A percentile compares a stretch with the other conserved stretches of the same genome.
These are phyloP conservation scores for Acromyrmex charruanus DNA, from an alignment of 1,140 invertebrate species.

Conservation along the genomic window DNA sequence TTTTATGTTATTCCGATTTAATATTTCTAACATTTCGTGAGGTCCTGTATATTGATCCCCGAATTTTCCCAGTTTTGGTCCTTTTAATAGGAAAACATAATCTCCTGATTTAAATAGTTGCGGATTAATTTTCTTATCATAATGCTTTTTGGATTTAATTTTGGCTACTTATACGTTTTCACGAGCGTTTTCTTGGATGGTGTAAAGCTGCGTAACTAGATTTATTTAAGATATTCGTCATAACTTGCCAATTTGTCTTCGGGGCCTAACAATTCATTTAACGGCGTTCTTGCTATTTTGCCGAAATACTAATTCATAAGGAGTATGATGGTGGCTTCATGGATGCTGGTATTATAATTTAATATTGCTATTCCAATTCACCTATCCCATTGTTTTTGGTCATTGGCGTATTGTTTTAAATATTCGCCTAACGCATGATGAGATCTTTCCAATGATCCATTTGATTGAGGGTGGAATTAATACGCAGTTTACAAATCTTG, in stretches of 20 bases:
- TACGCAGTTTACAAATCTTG: not conserved
- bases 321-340: not conserved
- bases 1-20: constrained; percentile 47
- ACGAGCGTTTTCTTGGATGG: not conserved
- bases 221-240: not conserved
- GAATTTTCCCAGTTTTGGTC: constrained; percentile 31
- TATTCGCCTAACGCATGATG: not conserved
- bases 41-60: constrained; percentile 30
- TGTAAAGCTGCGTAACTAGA: not conserved
- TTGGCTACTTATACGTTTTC: not conserved
- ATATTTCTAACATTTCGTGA: constrained; percentile 35
- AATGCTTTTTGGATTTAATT: no score
- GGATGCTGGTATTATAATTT: not conserved
- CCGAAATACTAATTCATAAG: not conserved
- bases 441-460: not conserved
- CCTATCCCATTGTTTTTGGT: not conserved
- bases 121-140: no score
- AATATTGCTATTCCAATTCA: not conserved
- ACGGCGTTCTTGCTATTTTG: not conserved
- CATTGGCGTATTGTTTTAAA: not conserved
- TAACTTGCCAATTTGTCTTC: no score
- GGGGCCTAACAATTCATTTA: not conserved
- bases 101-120: no score
- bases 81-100: not conserved
- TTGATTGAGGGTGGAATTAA: not conserved